Evolutionary conservation across 30 jellyfish, hydroid and myxozoan genomes (phyloP).

Genomic region (Hydractinia symbiolongicarpus): DNA sequence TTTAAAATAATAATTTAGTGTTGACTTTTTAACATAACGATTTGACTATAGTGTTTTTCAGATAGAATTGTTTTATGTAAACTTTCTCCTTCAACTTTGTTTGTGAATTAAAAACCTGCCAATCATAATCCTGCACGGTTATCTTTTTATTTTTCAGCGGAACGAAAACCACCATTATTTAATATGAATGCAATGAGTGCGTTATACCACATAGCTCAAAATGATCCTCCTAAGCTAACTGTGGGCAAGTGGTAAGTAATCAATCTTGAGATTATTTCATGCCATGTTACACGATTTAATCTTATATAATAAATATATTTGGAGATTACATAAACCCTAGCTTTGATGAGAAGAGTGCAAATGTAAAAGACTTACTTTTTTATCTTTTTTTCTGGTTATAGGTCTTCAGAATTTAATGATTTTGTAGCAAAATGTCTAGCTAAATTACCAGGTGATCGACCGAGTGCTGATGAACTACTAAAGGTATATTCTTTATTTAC

Average conservation of each 20-base stretch:
- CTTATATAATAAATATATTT: too few relatives aligned
- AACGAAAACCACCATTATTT: slow-evolving; percentile 91
- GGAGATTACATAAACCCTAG: too few relatives aligned
- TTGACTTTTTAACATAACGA: too few relatives aligned
- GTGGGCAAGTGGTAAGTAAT: slow-evolving; percentile 70
- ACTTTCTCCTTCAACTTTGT: too few relatives aligned
- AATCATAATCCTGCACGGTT: too few relatives aligned
- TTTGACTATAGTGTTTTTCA: too few relatives aligned
- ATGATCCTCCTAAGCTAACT: slow-evolving; percentile 86
- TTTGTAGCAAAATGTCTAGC: slow-evolving; percentile 82
- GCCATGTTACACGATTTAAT: too few relatives aligned
- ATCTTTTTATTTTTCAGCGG: slow-evolving; percentile 52
- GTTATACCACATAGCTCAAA: slow-evolving; percentile 94
- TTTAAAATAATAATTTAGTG: too few relatives aligned
- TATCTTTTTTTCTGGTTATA: background rate
- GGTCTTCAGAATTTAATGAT: slow-evolving; percentile 83
- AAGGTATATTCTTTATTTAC: slow-evolving; percentile 32
- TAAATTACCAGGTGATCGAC: slow-evolving; percentile 93
- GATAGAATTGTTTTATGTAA: too few relatives aligned
- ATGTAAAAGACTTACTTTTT: too few relatives aligned
- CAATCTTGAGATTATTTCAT: background rate
- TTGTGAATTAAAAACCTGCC: too few relatives aligned
- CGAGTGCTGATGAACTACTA: slow-evolving; percentile 78
- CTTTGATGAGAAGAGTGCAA: too few relatives aligned
- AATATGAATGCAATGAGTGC: slow-evolving; percentile 99